Base-by-base conservation (phyloP, 2,797 vertebrate species). In the Onychomys torridus region DNA sequence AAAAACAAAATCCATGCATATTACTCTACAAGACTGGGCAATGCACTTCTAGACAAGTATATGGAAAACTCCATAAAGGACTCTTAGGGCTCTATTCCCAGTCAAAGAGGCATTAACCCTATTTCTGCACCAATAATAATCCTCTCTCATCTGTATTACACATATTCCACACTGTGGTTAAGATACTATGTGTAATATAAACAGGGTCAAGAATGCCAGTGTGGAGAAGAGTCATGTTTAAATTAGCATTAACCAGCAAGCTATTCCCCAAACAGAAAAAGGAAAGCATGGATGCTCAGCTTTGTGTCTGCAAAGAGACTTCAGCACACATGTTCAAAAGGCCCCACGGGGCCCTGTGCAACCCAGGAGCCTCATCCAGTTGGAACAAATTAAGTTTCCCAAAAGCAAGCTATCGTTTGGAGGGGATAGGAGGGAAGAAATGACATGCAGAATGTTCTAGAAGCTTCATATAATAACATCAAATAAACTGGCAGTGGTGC, bases 221-320 rank as follows among this genome's bases (percentile, higher is more conserved):
- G 89, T 46, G 52, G 69, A 92, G 52, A 92, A 86, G 83, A 95
- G 87, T 91, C 73, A 21, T 95, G 88, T 97, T 97, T 96, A 97
- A 97, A 79, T 97, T 89, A 96, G 89, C 59, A 75, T 96, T 97
- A 96, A 57, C 95, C 65, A 87, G 19, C 78, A 97, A 76, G 83
- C 89, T 63, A 46, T 96, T 91, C 90, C 90, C 78, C 65, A 95
- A 96, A 95, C 76, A 95, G 93, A 90, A 27, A 84, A 29, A 69
- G 3, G 76, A 34, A 27, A 95, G 92, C 25, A 43, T 84, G 63
- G 63, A 79, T 86, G 84, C 78, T 75, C 73, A 86, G 81, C 73
- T 81, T 76, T 37, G 7, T 55, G 81, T 43, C 78, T 84, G 27
- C 46, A 55, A 61, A 92, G 34, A 43, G 73, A 37, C 57, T 96